Percentiles rank a stretch among this genome's conserved stretches.
Evolutionary conservation across 2,888 invertebrate genomes (phyloP).

Genomic region (Lasiommata megera): DNA sequence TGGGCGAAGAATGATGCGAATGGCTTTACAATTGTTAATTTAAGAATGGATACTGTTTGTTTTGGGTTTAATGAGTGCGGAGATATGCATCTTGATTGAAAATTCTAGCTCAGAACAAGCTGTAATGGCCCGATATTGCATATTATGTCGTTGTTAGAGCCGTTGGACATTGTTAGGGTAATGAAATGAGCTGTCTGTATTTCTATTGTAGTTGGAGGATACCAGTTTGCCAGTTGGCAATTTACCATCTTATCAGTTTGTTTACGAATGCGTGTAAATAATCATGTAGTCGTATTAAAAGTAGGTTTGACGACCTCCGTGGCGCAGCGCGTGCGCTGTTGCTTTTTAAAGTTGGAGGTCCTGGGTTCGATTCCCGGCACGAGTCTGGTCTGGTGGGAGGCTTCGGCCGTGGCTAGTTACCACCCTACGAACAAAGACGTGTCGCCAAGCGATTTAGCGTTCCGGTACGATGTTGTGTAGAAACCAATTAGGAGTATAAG

Average conservation of each 20-base stretch:
- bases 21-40: slow-evolving; percentile 71
- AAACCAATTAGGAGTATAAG: too few relatives aligned
- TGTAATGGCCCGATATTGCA: slow-evolving; percentile 17
- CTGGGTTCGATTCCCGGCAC: too few relatives aligned
- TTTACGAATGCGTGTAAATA: neutral
- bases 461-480: too few relatives aligned
- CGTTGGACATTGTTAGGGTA: slow-evolving; percentile 6
- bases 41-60: slow-evolving; percentile 52
- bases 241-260: neutral
- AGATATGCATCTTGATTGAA: slow-evolving; percentile 53
- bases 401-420: too few relatives aligned
- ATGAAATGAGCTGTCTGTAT: neutral
- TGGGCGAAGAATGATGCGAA: slow-evolving; percentile 75
- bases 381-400: too few relatives aligned
- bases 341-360: too few relatives aligned
- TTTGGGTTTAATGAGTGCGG: slow-evolving; percentile 60
- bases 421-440: too few relatives aligned
- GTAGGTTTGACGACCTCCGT: too few relatives aligned
- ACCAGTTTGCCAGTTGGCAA: neutral
- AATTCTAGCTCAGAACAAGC: slow-evolving; percentile 30
- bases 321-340: too few relatives aligned
- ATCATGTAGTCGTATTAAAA: too few relatives aligned
- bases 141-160: slow-evolving; percentile 1
- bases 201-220: neutral
- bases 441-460: too few relatives aligned